phyloP scores from a whole-genome alignment of 1,140 invertebrate genomes.

The Hestina assimilis region DNA sequence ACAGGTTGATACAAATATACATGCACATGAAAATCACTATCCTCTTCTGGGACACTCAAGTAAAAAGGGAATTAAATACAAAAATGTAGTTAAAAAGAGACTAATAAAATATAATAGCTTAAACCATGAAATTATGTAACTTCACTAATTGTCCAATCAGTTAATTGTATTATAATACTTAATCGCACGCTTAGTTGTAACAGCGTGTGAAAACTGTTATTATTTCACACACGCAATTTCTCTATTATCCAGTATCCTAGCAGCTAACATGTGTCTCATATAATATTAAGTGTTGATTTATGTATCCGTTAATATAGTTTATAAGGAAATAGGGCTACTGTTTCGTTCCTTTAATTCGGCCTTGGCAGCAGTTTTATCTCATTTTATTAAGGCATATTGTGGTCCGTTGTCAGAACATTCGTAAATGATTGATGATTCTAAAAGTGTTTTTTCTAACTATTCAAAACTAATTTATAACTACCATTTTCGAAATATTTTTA shows the following conservation, averaged over 20 bases:
- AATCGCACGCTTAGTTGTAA: constrained; percentile 51
- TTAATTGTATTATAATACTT: constrained; percentile 13
- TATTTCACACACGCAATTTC: constrained; percentile 59
- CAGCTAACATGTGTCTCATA: constrained; percentile 32
- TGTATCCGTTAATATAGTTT: constrained; percentile 29
- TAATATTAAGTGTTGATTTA: constrained; percentile 43
- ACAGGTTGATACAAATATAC: too few relatives aligned
- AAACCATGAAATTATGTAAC: too few relatives aligned
- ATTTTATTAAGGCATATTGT: background rate
- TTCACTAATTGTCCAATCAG: too few relatives aligned
- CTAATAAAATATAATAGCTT: too few relatives aligned
- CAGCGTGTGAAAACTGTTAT: constrained; percentile 41
- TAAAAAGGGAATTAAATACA: too few relatives aligned
- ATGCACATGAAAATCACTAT: too few relatives aligned
- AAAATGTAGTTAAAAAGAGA: too few relatives aligned
- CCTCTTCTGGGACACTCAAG: too few relatives aligned
- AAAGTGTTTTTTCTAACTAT: too few relatives aligned
- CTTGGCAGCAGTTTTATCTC: constrained; percentile 4
- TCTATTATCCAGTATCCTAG: constrained; percentile 54
- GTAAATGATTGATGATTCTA: background rate
- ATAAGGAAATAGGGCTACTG: constrained; percentile 25
- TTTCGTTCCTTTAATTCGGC: constrained; percentile 17
- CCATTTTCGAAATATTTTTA: too few relatives aligned
- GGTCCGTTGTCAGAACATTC: background rate
- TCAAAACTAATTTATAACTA: too few relatives aligned